Evolutionary conservation across 2,888 invertebrate genomes (phyloP), one percentile per base, ranked within the genome.

Genomic region (Agonopterix heracliana): DNA sequence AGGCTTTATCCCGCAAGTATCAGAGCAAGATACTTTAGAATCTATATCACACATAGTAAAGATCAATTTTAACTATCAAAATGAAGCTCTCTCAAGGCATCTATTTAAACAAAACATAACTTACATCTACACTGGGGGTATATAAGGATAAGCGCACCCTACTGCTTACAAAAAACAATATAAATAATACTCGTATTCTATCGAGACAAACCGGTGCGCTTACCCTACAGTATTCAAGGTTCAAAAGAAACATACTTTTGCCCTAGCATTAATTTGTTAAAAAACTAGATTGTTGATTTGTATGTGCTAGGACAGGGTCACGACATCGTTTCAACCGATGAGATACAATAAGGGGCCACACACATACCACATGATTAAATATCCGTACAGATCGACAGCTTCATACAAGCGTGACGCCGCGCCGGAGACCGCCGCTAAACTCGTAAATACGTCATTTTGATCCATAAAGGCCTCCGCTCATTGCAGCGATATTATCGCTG

Each of bases 131-230:
- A 41, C 10, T 26, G 26, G 26, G 10, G 47, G 34, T 41, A 4
- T 34, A 11, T 13, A 14, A 45, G 45, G 50, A 36, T 44, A 41
- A 44, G 40, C 48, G 43, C 47, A 43, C 50, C 46, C 45, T 47
- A 17, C 48, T 51, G 53, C 53, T 48, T 45, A 49, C 54, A 47
- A 49, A 49, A 41, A 45, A 50, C 46, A 45, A 46, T 47, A 53
- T 49, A 47, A 47, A 10, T 41, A 45, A 42, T 38, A 43, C 45
- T 46, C 36, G 12, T 12, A 13, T 36, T 13, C 34, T 34, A 49
- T 46, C 42, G 46, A 49, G 41, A 49, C 46, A 49, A 17, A 7
- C 7, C 17, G 34, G 46, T 12, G 43, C 43, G 49, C 12, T 35
- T 34, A 46, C 46, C 46, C 42, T 46, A 41, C 34, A 14, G 9